A percentile compares a stretch with the other conserved stretches of the same genome.
phyloP scores from a whole-genome alignment of 2,113 vertebrate genomes.

The Bufo bufo region DNA sequence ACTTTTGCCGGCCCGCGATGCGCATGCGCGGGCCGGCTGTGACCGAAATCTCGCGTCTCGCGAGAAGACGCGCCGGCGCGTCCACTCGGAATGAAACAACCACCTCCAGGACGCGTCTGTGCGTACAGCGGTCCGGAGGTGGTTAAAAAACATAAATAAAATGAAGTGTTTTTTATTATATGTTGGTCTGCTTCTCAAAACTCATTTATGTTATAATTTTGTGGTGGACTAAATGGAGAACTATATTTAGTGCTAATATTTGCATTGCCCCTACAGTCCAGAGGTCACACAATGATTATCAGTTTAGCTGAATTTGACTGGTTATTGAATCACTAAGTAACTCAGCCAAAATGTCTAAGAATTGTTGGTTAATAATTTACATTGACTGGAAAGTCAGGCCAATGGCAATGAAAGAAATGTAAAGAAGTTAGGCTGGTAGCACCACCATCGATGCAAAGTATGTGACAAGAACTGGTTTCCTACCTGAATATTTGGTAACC shows the following conservation, averaged over 20 bases:
- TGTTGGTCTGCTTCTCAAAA: too few relatives aligned
- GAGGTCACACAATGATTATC: not conserved
- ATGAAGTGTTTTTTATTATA: too few relatives aligned
- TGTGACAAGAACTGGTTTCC: not conserved
- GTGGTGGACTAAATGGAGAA: too few relatives aligned
- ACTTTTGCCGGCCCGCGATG: too few relatives aligned
- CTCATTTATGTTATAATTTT: too few relatives aligned
- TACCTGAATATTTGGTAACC: not conserved
- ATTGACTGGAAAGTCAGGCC: not conserved
- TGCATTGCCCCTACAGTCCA: not conserved
- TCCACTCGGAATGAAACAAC: too few relatives aligned
- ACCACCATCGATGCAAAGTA: not conserved
- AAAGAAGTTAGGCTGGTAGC: not conserved
- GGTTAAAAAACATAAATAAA: too few relatives aligned
- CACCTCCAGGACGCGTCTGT: too few relatives aligned
- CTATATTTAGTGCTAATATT: not conserved
- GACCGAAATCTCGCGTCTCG: too few relatives aligned
- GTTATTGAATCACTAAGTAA: not conserved
- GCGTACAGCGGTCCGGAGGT: too few relatives aligned
- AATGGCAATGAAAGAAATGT: not conserved
- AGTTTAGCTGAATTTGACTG: not conserved
- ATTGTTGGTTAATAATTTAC: conserved; percentile 1
- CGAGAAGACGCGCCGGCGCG: too few relatives aligned
- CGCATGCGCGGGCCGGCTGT: too few relatives aligned
- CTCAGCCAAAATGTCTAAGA: not conserved